Evolutionary conservation across 2,113 vertebrate genomes (phyloP).

Genomic region (Tyrannus savana): DNA sequence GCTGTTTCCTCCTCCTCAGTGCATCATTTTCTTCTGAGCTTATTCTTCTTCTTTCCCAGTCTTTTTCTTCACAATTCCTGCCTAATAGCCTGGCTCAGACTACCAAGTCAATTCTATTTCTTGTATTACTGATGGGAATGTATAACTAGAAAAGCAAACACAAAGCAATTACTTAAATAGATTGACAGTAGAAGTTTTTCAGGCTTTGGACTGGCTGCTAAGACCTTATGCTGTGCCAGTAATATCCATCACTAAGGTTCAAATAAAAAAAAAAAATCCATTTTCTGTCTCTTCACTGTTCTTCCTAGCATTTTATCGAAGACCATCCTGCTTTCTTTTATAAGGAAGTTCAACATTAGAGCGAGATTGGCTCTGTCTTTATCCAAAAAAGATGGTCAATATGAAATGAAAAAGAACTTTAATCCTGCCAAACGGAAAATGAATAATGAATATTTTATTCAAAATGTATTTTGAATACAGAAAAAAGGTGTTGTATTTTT

Average conservation of each 20-base stretch:
- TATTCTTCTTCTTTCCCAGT: not conserved
- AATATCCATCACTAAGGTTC: not conserved
- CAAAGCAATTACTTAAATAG: constrained; percentile 7
- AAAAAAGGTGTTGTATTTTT: not conserved
- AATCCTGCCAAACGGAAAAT: not conserved
- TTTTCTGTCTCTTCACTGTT: not conserved
- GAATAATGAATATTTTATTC: not conserved
- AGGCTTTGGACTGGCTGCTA: not conserved
- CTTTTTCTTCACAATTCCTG: constrained; percentile 1
- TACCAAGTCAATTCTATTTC: constrained; percentile 15
- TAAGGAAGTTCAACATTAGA: not conserved
- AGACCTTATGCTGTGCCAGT: not conserved
- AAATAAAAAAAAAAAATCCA: not conserved
- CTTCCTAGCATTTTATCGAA: not conserved
- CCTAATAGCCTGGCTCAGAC: not conserved
- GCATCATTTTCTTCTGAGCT: not conserved
- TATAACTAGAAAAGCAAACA: constrained; percentile 21
- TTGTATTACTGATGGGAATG: not conserved
- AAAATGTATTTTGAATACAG: not conserved
- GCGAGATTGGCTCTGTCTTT: not conserved
- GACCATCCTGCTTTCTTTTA: not conserved
- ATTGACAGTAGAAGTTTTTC: not conserved
- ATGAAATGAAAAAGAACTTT: not conserved
- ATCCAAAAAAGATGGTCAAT: not conserved
- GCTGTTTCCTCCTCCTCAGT: not conserved